Base-by-base conservation (phyloP, 2,113 vertebrate genomes). In the Pycnonotus jocosus region DNA sequence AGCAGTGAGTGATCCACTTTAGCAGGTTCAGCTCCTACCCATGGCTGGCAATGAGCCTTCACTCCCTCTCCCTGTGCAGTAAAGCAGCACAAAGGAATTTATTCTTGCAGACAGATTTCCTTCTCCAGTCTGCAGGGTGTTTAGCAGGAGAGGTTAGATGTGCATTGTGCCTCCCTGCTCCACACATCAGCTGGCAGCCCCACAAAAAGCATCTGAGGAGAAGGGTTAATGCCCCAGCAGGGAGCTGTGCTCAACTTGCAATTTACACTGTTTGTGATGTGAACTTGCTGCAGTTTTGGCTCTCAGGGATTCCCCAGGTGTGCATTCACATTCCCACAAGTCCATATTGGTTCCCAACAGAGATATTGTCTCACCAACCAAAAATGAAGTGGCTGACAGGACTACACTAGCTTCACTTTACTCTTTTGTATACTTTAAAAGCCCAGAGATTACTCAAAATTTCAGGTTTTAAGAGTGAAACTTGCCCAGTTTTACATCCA, bases 31-130 rank as follows among this genome's bases (percentile, higher is more conserved):
- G 48, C 27, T 24, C 44, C 62, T 16, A 2, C 7, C 57, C 74
- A 18, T 4, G 20, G 11, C 45, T 66, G 56, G 28, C 16, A 66
- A 27, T 8, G 37, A 91, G 21, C 17, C 30, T 61, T 28, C 1
- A 0, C 8, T 62, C 19, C 6, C 0, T 1, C 38, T 47, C 45
- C 14, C 18, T 3, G 3, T 4, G 44, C 33, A 35, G 21, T 18
- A 66, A 86, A 86, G 42, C 44, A 72, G 2, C 12, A 35, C 47
- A 30, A 61, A 83, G 58, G 20, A 42, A 48, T n/a, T 84, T 25
- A 11, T 9, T 9, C 30, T 14, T 47, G 11, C 35, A 77, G 54
- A 35, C 9, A 15, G 23, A 57, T 24, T 20, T 78, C 24, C 24
- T 70, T 80, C 64, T 58, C 58, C 51, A 25, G 12, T 50, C 64